Percentiles rank a stretch among this genome's conserved stretches.
Conservation (phyloP, 2,888 invertebrate genomes). For the Cerastis leucographa region DNA sequence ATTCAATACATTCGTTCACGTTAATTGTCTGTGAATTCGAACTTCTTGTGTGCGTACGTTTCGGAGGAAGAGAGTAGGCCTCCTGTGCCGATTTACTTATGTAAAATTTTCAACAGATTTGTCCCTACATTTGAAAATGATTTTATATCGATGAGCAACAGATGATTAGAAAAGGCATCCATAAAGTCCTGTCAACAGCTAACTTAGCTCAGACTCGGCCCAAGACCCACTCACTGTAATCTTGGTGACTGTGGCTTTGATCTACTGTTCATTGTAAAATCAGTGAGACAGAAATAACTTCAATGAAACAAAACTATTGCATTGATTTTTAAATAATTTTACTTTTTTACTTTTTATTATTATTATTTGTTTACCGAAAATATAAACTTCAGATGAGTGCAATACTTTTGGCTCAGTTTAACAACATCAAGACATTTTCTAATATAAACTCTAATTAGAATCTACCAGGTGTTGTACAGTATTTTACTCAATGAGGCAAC, state of each 20-base stretch:
- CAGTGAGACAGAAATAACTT: conserved; percentile 78
- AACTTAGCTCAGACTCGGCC: conserved; percentile 77
- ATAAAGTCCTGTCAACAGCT: conserved; percentile 76
- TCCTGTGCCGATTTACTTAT: not conserved
- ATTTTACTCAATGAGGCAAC: conserved; percentile 75
- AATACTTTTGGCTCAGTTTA: conserved; percentile 72
- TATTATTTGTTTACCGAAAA: not conserved
- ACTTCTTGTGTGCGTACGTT: too few species aligned
- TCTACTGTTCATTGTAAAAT: conserved; percentile 82
- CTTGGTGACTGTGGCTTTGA: conserved; percentile 79
- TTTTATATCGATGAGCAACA: conserved; percentile 67
- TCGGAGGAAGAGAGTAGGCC: too few species aligned
- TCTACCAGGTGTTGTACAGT: conserved; percentile 66
- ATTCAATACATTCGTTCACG: too few species aligned
- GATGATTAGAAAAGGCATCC: conserved; percentile 86
- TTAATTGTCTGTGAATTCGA: too few species aligned
- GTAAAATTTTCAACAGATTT: conserved; percentile 11
- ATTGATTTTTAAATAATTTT: conserved; percentile 54
- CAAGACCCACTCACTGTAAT: conserved; percentile 83
- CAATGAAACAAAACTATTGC: conserved; percentile 72
- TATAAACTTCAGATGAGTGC: conserved; percentile 57
- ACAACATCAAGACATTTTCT: conserved; percentile 56
- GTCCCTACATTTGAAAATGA: not conserved
- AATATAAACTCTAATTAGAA: conserved; percentile 68
- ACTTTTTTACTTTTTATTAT: not conserved